Percentiles rank a stretch among this genome's conserved stretches.
phyloP scores from a whole-genome alignment of 2,797 vertebrate genomes.

The Euphonia xanthogaster region DNA sequence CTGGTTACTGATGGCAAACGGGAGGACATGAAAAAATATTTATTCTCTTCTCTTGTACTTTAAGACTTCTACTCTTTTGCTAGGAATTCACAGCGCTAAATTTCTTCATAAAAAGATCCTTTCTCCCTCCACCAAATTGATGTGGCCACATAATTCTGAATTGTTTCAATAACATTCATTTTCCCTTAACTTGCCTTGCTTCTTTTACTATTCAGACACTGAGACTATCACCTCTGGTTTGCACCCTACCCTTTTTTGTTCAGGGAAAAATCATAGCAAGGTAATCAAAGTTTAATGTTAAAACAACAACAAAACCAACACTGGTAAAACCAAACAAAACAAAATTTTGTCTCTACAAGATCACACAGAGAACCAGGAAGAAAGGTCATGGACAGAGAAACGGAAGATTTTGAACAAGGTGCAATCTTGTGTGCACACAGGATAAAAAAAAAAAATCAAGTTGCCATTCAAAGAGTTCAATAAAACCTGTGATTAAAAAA shows the following conservation, averaged over 20 bases:
- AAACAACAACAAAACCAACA: background rate
- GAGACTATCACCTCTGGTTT: background rate
- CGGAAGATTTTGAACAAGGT: background rate
- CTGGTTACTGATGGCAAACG: background rate
- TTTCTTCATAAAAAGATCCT: background rate
- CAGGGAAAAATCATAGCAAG: background rate
- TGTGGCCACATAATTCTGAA: background rate
- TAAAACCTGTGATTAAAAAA: background rate
- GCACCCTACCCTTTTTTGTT: background rate
- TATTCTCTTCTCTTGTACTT: background rate
- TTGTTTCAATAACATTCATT: background rate
- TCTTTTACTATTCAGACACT: background rate
- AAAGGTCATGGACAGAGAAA: background rate
- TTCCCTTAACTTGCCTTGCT: background rate
- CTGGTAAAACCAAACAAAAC: background rate
- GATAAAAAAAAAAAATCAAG: background rate
- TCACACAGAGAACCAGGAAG: background rate
- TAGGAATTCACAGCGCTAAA: background rate
- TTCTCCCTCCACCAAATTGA: background rate
- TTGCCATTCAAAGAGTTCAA: background rate
- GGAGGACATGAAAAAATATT: background rate
- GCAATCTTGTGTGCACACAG: background rate
- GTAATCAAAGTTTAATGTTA: background rate
- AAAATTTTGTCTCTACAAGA: background rate
- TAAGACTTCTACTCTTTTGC: background rate